Conservation (phyloP, 1,140 invertebrate genomes). For the Zaprionus tsacasi region DNA sequence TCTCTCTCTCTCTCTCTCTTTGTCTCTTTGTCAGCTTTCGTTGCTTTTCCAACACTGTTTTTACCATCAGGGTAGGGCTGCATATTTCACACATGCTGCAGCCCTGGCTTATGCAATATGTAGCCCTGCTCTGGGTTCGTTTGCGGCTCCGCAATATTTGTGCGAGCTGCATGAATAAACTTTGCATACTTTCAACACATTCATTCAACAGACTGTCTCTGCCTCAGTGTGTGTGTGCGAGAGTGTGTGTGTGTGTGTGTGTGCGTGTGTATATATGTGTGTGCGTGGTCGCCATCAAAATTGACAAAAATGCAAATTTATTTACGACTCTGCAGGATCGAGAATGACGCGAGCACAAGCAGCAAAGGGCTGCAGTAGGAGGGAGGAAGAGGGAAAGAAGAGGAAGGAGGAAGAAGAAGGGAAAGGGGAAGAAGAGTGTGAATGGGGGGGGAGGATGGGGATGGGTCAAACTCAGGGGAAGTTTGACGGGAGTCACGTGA, state of each 20-base stretch:
- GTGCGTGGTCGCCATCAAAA: conserved; percentile 67
- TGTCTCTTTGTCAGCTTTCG: background rate
- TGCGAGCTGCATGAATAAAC: conserved; percentile 54
- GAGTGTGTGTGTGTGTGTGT: background rate
- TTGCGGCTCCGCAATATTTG: conserved; percentile 2
- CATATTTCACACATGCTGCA: conserved; percentile 11
- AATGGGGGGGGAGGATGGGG: background rate
- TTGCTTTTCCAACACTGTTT: background rate
- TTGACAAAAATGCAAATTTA: conserved; percentile 82
- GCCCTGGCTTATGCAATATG: conserved; percentile 12
- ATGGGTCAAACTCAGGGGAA: conserved; percentile 11
- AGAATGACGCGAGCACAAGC: conserved; percentile 35
- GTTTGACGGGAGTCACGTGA: conserved; percentile 54
- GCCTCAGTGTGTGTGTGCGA: conserved; percentile 7
- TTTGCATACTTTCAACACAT: conserved; percentile 67
- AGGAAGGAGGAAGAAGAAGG: conserved; percentile 4
- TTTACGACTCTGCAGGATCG: conserved; percentile 71
- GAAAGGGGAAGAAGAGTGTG: conserved; percentile 19
- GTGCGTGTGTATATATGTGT: conserved; percentile 12
- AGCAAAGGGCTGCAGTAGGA: background rate
- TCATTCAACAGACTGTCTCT: conserved; percentile 32
- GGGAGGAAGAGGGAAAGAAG: background rate
- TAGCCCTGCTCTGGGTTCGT: background rate
- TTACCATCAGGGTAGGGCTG: background rate
- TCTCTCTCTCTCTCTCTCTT: too few relatives aligned